Base-by-base conservation (phyloP, 2,797 vertebrate species). In the Sarcoramphus papa region DNA sequence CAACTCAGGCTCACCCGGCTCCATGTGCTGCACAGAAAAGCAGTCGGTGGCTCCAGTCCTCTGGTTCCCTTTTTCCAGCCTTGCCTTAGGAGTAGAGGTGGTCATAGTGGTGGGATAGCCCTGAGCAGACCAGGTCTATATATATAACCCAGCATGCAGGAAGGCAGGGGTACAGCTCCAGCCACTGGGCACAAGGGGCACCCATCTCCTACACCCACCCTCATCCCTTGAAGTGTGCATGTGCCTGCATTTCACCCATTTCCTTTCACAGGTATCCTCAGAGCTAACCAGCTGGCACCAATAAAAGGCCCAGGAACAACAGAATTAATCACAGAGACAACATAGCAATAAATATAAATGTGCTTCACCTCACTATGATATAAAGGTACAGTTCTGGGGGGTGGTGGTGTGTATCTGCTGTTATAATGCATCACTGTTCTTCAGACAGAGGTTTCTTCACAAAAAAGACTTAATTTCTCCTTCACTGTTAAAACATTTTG, bases 1-100 rank as follows among this genome's bases (percentile, higher is more conserved):
- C 3, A 8, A n/a, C 43, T 40, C 3, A 1, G 9, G n/a, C 37
- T 90, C 3, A 0, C 37, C 20, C 2, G 0, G 23, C 17, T 43
- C 37, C 12, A 21, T 12, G 27, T 35, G 28, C 45, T 50, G 78
- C 2, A 6, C 45, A 64, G 59, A 73, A 85, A 68, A 90, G 22
- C 11, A 33, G 8, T 18, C 1, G 0, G 24, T 63, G 48, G 21
- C 41, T 90, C 21, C 40, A 45, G 37, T 53, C 13, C 11, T 83
- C 17, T 51, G 20, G 4, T 60, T 85, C 35, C 13, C 5, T 43
- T 43, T 63, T 69, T 59, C 19, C 54, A 87, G 40, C 24, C 45
- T 64, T 73, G 31, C n/a, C 2, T 79, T 65, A 50, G 33, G 11
- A 45, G 63, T 59, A 54, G 43, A n/a, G 12, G 30, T 45, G 10